Evolutionary conservation across 2,888 invertebrate genomes (phyloP), one percentile per base, ranked within the genome.

Genomic region (Electrophaes corylata): DNA sequence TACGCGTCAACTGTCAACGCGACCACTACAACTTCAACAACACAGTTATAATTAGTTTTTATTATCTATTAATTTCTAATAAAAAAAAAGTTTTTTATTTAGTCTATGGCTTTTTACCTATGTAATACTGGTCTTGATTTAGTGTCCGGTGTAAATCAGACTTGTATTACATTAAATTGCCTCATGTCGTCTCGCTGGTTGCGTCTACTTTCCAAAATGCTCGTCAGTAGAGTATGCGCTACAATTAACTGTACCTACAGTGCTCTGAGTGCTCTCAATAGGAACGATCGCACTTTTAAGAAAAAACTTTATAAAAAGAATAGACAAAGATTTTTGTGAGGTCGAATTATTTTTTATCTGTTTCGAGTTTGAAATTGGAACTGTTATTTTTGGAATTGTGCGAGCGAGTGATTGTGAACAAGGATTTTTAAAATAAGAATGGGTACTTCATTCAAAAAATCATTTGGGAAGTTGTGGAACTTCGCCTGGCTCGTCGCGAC

Each of bases 201-300:
- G 82, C 71, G 63, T 76, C 75, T 75, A 88, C 89, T 90, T 91
- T 90, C 90, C 83, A 91, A 91, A 91, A 88, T 81, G 78, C 82
- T 81, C 83, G 76, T 75, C 76, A 66, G 77, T 71, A 73, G 73
- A 76, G 71, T 76, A 74, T 73, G 70, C 75, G 64, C 62, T 67
- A 74, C 78, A 78, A 79, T 76, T 74, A 71, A 67, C 60, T 55
- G 46, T 60, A 71, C 71, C 64, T 68, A 67, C 78, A 83, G 82
- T 84, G 67, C 76, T 79, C 78, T 71, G 71, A 39, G 56, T 60
- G 60, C 54, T 65, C 61, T 64, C 65, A 35, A 46, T 35, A 49
- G 56, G 49, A 52, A 40, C 39, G 35, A 50, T 47, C 55, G 50
- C 40, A 55, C 50, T 58, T 46, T 47, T 14, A 14, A 33, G 4